Evolutionary conservation across 1,140 invertebrate species (phyloP).

Genomic region (Steinernema feltiae): DNA sequence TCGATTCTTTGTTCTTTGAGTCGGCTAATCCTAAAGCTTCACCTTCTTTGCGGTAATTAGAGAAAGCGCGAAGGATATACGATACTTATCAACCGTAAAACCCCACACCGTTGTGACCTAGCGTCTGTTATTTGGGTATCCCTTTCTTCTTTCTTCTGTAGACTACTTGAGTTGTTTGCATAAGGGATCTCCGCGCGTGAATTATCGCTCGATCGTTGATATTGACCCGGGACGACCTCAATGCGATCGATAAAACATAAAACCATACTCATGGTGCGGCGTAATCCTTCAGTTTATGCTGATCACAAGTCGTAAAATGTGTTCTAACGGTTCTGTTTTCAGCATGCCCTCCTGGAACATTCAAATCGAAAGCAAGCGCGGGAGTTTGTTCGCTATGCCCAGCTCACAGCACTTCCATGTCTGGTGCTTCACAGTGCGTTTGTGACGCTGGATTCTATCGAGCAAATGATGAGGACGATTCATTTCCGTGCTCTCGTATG

Average conservation of each 20-base stretch:
- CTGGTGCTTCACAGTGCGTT: constrained; percentile 29
- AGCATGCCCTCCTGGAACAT: constrained; percentile 44
- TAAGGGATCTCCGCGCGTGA: not conserved
- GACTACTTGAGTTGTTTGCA: not conserved
- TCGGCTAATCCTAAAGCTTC: not conserved
- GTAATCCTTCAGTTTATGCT: constrained; percentile 2
- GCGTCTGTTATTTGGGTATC: not conserved
- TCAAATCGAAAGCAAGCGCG: constrained; percentile 31
- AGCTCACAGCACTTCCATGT: constrained; percentile 16
- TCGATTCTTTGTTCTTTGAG: too few relatives aligned
- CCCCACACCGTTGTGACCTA: not conserved
- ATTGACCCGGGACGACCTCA: constrained; percentile 8
- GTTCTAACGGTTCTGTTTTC: constrained; percentile 16
- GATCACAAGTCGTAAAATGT: constrained; percentile 5
- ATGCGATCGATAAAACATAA: constrained; percentile 30
- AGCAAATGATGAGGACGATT: constrained; percentile 26
- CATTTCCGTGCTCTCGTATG: constrained; percentile 12
- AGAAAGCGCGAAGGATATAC: constrained; percentile 8
- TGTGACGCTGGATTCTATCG: constrained; percentile 39
- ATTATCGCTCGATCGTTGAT: constrained; percentile 7
- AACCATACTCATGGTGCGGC: constrained; percentile 30
- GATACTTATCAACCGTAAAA: constrained; percentile 8
- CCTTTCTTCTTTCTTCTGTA: not conserved
- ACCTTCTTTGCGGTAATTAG: constrained; percentile 10
- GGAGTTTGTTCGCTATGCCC: constrained; percentile 41